These are phyloP conservation scores for Bilobella aurantiaca DNA, from an alignment of 1,140 invertebrate genomes.

Conservation along the genomic window DNA sequence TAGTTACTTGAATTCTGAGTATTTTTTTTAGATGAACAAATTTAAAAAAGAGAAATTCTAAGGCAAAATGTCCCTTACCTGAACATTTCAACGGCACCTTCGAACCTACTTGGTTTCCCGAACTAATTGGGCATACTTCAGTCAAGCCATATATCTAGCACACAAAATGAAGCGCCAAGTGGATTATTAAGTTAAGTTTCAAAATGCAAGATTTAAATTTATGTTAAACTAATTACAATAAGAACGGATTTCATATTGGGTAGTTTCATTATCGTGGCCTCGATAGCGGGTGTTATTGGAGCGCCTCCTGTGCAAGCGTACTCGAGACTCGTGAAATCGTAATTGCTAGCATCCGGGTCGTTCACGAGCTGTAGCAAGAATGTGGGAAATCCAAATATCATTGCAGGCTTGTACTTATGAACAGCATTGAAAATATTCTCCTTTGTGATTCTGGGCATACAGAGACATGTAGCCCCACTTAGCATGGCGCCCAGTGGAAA, in stretches of 20 bases:
- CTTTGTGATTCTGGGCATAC: slow-evolving; percentile 17
- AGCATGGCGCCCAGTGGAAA: slow-evolving; percentile 12
- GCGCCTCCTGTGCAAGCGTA: slow-evolving; percentile 18
- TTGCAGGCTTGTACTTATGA: slow-evolving; percentile 19
- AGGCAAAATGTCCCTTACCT: not conserved
- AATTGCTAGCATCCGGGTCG: slow-evolving; percentile 18
- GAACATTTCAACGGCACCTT: not conserved
- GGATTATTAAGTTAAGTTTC: not conserved
- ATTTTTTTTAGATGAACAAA: not conserved
- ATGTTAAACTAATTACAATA: slow-evolving; percentile 12
- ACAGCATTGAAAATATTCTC: slow-evolving; percentile 26
- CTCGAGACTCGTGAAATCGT: slow-evolving; percentile 27
- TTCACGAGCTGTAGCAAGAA: slow-evolving; percentile 13
- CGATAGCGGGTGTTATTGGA: slow-evolving; percentile 24
- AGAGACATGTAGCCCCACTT: slow-evolving; percentile 10
- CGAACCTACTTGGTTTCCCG: slow-evolving; percentile 3
- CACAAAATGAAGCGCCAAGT: too few relatives aligned
- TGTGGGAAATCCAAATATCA: slow-evolving; percentile 14
- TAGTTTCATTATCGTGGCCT: slow-evolving; percentile 20
- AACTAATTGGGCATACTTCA: slow-evolving; percentile 14
- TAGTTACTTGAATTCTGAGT: too few relatives aligned
- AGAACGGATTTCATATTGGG: slow-evolving; percentile 16
- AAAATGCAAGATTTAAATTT: not conserved
- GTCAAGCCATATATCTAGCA: slow-evolving; percentile 30
- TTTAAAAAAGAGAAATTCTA: not conserved